Conservation (phyloP, 1,140 invertebrate genomes). For the Nylanderia fulva region DNA sequence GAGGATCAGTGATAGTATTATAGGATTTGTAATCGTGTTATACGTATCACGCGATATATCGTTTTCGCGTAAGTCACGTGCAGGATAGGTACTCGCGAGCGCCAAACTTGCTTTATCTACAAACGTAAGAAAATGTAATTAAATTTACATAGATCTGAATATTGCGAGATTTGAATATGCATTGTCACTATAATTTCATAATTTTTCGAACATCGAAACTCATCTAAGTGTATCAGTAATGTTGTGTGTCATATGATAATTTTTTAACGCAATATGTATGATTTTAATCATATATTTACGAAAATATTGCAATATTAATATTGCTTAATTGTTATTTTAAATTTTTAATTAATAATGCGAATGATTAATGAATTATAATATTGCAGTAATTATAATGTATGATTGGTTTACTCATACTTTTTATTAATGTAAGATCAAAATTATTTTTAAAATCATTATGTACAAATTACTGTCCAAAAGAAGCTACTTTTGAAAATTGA, state of each 20-base stretch:
- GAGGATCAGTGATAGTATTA: conserved; percentile 37
- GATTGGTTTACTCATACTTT: conserved; percentile 36
- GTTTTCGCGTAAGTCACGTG: not conserved
- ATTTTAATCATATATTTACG: conserved; percentile 36
- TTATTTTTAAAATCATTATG: conserved; percentile 22
- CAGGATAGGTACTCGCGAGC: not conserved
- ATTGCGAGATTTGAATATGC: not conserved
- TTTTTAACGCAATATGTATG: not conserved
- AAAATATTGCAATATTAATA: conserved; percentile 49
- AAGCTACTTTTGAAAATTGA: conserved; percentile 22
- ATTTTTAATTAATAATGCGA: conserved; percentile 41
- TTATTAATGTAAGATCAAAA: conserved; percentile 7
- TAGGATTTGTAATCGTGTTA: conserved; percentile 37
- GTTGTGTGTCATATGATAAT: conserved; percentile 7
- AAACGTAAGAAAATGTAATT: conserved; percentile 20
- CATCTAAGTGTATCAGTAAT: not conserved
- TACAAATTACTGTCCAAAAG: too few species aligned
- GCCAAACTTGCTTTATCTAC: not conserved
- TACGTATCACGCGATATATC: conserved; percentile 30
- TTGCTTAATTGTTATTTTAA: conserved; percentile 35
- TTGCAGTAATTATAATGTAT: conserved; percentile 22
- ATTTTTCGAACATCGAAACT: not conserved
- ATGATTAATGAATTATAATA: conserved; percentile 47
- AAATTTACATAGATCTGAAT: not conserved
- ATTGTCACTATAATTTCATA: not conserved